Evolutionary conservation across 2,888 invertebrate species (phyloP).

Genomic region (Linhomoeus sp.): DNA sequence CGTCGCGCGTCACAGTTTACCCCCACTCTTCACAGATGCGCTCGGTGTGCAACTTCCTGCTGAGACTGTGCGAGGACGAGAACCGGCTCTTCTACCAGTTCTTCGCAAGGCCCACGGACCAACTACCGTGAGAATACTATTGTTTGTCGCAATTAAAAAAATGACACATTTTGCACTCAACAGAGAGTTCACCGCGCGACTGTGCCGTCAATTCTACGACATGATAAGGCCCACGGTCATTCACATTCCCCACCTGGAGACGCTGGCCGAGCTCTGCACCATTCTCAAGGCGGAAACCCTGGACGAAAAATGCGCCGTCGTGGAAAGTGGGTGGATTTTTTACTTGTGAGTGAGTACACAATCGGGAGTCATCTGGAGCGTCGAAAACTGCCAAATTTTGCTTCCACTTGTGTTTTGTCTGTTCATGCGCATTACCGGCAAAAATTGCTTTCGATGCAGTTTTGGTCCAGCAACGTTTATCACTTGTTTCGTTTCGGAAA

Average conservation of each 20-base stretch:
- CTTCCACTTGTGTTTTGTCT: no score
- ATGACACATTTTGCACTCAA: no score
- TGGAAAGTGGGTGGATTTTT: no score
- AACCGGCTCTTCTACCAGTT: conserved; percentile 73
- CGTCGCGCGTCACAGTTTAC: no score
- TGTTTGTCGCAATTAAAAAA: no score
- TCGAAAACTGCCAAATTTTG: no score
- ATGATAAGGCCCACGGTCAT: conserved; percentile 76
- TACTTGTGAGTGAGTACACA: no score
- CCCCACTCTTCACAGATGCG: conserved; percentile 35
- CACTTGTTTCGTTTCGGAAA: no score
- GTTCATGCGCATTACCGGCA: no score
- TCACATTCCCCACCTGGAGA: conserved; percentile 88
- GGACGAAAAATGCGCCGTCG: conserved; percentile 16
- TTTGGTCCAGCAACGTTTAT: no score
- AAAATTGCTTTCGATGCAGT: no score
- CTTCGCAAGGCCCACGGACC: conserved; percentile 48
- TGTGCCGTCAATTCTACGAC: conserved; percentile 46
- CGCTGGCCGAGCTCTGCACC: conserved; percentile 81
- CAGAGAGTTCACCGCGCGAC: not conserved
- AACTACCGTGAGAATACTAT: conserved; percentile 43
- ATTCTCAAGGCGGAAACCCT: conserved; percentile 50
- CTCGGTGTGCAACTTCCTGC: conserved; percentile 65
- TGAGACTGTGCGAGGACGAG: conserved; percentile 86
- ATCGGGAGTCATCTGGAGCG: no score